Evolutionary conservation across 1,140 invertebrate species (phyloP), one percentile per base, ranked within the genome.

Genomic region (Zaprionus lachaisei): DNA sequence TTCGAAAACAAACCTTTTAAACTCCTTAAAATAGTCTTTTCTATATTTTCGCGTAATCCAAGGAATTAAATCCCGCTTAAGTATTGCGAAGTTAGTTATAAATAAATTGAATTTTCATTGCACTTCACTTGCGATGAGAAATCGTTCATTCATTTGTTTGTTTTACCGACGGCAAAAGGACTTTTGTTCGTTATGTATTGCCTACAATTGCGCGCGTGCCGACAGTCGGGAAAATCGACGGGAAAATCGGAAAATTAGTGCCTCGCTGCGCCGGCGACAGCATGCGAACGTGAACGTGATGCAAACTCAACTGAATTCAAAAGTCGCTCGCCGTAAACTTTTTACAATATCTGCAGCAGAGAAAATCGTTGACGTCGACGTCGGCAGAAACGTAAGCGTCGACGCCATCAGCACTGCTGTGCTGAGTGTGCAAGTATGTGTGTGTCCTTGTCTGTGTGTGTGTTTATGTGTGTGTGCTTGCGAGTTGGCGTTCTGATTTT

Each of bases 231-330:
- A 44, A 44, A 44, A 44, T 44, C 41, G n/a, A 17, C 41, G 41
- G 41, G 41, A 44, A 66, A 68, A 24, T 68, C 47, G 63, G 44
- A 28, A 38, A 15, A 61, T 17, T 31, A 44, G 26, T 34, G 44
- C 68, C 47, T 61, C 37, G 47, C 37, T 64, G 41, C 55, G 41
- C n/a, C 26, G 28, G 64, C 58, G 37, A 44, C 58, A 66, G 63
- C 75, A 85, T 82, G 76, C 86, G 83, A 80, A 76, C 85, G 67
- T 67, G 71, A 75, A 72, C 82, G 81, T 82, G 79, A 80, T 85
- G 79, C 86, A 90, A 91, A 82, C 85, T 90, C 71, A 80, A 90
- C 86, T 90, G 79, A 82, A 83, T 69, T 81, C 57, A 81, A 89
- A 90, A 90, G 86, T 91, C 70, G 67, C 72, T 82, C 73, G 77